Percentiles rank a stretch among this genome's conserved stretches.
Evolutionary conservation across 2,888 invertebrate genomes (phyloP).

Genomic region (Nephrotoma flavescens): DNA sequence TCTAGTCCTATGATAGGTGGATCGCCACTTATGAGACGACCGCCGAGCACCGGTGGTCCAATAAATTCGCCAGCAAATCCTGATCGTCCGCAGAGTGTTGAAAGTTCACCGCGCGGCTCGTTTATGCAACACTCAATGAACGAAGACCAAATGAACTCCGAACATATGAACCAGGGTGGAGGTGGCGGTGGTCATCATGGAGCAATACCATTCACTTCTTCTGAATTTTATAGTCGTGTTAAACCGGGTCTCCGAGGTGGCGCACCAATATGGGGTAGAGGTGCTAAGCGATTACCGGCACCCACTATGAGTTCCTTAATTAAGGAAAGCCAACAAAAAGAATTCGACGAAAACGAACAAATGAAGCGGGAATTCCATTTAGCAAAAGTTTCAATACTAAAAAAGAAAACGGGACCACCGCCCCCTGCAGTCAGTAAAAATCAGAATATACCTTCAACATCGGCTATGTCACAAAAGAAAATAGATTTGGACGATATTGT

Average conservation of each 20-base stretch:
- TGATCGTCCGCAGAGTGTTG: conserved; percentile 42
- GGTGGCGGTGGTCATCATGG: conserved; percentile 40
- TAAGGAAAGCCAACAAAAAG: conserved; percentile 4
- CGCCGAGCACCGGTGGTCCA: conserved; percentile 37
- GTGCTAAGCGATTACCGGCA: conserved; percentile 27
- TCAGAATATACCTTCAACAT: conserved; percentile 13
- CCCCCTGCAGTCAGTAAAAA: conserved; percentile 28
- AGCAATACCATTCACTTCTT: conserved; percentile 34
- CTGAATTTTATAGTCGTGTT: neutral
- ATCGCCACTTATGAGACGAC: conserved; percentile 36
- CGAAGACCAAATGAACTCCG: neutral
- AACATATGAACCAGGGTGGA: conserved; percentile 15
- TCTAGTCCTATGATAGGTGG: conserved; percentile 33
- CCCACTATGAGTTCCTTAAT: conserved; percentile 11
- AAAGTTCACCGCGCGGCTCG: conserved; percentile 28
- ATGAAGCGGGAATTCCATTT: conserved; percentile 30
- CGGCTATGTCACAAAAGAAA: neutral
- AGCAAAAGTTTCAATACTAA: conserved; percentile 42
- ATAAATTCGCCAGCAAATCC: conserved; percentile 36
- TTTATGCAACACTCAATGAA: neutral
- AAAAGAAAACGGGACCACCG: conserved; percentile 29
- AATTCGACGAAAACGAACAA: conserved; percentile 11
- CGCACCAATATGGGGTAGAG: conserved; percentile 45
- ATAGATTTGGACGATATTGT: conserved; percentile 22
- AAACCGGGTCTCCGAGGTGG: conserved; percentile 38